Base-by-base conservation (phyloP, 2,888 invertebrate species). In the Ectropis crepuscularia region DNA sequence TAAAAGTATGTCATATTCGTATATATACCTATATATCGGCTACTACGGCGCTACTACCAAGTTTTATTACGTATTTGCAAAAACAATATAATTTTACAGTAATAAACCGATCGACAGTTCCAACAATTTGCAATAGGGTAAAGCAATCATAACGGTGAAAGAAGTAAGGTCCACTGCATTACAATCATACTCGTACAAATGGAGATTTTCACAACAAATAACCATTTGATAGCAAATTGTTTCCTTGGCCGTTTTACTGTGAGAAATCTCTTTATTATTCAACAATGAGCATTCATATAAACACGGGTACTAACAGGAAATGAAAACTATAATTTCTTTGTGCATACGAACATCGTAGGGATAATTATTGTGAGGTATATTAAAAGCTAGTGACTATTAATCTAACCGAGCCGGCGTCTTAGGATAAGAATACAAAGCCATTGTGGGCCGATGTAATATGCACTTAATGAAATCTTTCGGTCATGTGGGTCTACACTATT, bases 271-370 rank as follows among this genome's bases (percentile, higher is more conserved):
- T 68, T 61, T 57, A 63, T 60, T 57, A 65, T 65, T 61, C 61
- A 53, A 61, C 61, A 61, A 57, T 70, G 61, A 59, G 60, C 67
- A 58, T 57, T 61, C 41, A 41, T 50, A 49, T 61, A 65, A 58
- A 65, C 61, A 63, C 57, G n/a, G 36, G 53, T 60, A 73, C 70
- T 74, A 77, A 77, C 79, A 81, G 82, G 82, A 85, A 81, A 81
- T 77, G 72, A 74, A 75, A 79, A 78, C 79, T 78, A 78, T 84
- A 83, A 83, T 84, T 83, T 80, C 74, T 77, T 84, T 78, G 80
- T 81, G 76, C 71, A 69, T 77, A 55, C 11, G 55, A 48, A 50
- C 70, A 75, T 75, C 36, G 45, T 78, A 74, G 73, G 76, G 78
- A 82, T 86, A 83, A 83, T 85, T 86, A 83, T 85, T 86, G 78